phyloP scores from a whole-genome alignment of 2,113 vertebrate genomes.

The Pleuronectes platessa region DNA sequence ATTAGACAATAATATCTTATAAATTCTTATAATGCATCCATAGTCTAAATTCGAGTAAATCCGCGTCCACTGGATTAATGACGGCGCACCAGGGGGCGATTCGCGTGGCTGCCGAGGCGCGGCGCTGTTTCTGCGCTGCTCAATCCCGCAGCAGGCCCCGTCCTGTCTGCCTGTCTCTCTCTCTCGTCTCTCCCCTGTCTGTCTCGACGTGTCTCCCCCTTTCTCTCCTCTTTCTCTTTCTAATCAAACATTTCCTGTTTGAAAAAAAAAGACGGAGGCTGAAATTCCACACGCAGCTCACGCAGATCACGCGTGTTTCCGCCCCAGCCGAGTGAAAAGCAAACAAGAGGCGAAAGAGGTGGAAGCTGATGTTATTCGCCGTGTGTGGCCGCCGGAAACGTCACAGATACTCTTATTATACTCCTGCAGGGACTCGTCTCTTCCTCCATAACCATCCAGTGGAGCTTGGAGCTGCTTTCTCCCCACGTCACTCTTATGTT shows the following conservation, averaged over 20 bases:
- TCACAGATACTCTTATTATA: neutral
- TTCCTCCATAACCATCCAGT: neutral
- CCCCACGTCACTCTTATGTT: neutral
- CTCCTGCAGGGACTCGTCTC: neutral
- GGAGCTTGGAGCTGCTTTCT: neutral
- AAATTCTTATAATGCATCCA: no score
- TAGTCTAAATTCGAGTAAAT: neutral
- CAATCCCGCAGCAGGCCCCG: slow-evolving; percentile 51
- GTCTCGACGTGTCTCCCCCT: neutral
- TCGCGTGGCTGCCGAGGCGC: slow-evolving; percentile 16
- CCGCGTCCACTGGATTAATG: neutral
- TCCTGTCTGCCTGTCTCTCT: slow-evolving; percentile 27
- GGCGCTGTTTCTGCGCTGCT: slow-evolving; percentile 63
- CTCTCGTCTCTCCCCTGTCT: neutral
- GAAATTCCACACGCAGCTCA: neutral
- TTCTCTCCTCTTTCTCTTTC: neutral
- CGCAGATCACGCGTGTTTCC: slow-evolving; percentile 8
- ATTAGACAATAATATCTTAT: no score
- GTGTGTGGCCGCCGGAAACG: neutral
- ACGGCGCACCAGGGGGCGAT: neutral
- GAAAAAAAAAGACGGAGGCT: neutral
- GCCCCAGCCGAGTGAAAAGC: neutral
- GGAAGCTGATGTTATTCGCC: neutral
- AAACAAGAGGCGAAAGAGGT: neutral
- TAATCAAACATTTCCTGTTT: neutral